Evolutionary conservation across 1,140 invertebrate genomes (phyloP), one percentile per base, ranked within the genome.

Genomic region (Tribolium castaneum): DNA sequence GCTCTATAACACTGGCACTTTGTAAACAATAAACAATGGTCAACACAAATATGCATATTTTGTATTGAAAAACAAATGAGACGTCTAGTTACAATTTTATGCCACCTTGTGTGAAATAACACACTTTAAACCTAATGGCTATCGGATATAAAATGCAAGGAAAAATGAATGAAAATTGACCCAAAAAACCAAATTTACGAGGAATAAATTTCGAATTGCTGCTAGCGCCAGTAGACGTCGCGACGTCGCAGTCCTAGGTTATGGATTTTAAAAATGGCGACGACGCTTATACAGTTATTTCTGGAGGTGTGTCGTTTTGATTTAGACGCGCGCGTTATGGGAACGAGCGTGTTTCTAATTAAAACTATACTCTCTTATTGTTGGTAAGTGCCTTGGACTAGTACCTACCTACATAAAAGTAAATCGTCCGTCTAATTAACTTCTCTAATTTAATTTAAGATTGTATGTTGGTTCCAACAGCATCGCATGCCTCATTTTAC

Each of bases 251-350:
- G 49, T 35, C 19, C 45, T 25, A 75, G 49, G 16, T 52, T 73
- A 73, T 75, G 16, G 30, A 66, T 52, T 51, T 70, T 71, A 56
- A 76, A 78, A 49, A 80, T 78, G 79, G 79, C 79, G 79, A 70
- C 76, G 59, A 56, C 76, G 62, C 62, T 74, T 49, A 12, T 59
- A 62, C 71, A 51, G 75, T 72, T 80, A 78, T 78, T 78, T 75
- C 70, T 71, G 79, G 79, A 80, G 54, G 76, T 80, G 76, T 75
- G 59, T 71, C 39, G 76, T 80, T 80, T 72, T 76, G 76, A 70
- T 78, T 78, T 72, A 51, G 59, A 76, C 62, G 75, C 72, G 70
- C 49, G 49, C 19, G 45, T 54, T 45, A 52, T 16, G 39, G 19
- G 51, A 76, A 79, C 54, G 51, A 70, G 54, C 71, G 30, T 72